These are phyloP conservation scores for Carposina sasakii DNA, from an alignment of 1,140 invertebrate species.

Conservation along the genomic window DNA sequence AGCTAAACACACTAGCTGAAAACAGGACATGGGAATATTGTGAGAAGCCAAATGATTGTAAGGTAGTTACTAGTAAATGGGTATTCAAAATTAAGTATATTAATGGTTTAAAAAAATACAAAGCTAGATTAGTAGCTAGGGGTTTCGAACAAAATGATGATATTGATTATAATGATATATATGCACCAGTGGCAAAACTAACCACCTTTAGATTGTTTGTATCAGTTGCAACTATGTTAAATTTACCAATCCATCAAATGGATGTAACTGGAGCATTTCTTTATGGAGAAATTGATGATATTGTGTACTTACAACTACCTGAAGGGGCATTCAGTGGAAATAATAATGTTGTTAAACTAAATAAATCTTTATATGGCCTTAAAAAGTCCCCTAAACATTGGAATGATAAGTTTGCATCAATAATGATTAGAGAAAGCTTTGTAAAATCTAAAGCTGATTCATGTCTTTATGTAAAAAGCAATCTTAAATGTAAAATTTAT, in stretches of 20 bases:
- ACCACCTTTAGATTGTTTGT: constrained; percentile 19
- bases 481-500: constrained; percentile 23
- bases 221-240: constrained; percentile 9
- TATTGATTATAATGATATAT: constrained; percentile 9
- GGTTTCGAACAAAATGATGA: constrained; percentile 17
- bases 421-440: constrained; percentile 24
- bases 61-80: constrained; percentile 13
- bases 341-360: constrained; percentile 23
- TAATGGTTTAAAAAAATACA: constrained; percentile 10
- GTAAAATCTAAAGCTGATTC: constrained; percentile 25
- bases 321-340: constrained; percentile 25
- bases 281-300: constrained; percentile 41
- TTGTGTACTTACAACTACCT: constrained; percentile 48
- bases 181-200: constrained; percentile 23
- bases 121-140: constrained; percentile 18
- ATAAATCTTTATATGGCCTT: constrained; percentile 11
- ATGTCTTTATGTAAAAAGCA: constrained; percentile 33
- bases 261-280: constrained; percentile 60
- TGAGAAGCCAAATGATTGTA: neutral
- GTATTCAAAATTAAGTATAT: constrained; percentile 6
- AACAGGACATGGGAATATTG: constrained; percentile 6
- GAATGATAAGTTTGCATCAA: constrained; percentile 28
- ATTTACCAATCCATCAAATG: constrained; percentile 39
- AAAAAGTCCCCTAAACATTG: constrained; percentile 18
- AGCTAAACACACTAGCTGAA: neutral